phyloP scores from a whole-genome alignment of 2,797 vertebrate genomes.

The Distichodus sexfasciatus region DNA sequence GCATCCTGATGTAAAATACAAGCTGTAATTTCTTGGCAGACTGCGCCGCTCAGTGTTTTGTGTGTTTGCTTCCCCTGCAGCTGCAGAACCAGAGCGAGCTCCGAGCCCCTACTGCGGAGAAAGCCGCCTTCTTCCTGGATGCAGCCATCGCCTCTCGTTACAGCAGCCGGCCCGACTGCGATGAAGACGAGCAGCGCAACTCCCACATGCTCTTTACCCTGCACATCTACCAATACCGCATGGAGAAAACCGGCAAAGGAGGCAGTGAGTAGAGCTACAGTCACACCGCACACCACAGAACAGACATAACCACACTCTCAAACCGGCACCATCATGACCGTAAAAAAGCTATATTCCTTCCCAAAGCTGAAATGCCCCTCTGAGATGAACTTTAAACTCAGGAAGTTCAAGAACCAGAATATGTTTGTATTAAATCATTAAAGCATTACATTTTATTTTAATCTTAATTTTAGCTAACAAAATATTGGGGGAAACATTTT shows the following conservation, averaged over 20 bases:
- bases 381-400: too few relatives aligned
- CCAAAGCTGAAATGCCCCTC: too few relatives aligned
- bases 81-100: slow-evolving; percentile 98
- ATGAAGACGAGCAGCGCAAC: slow-evolving; percentile 90
- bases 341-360: too few relatives aligned
- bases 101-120: slow-evolving; percentile 90
- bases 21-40: too few relatives aligned
- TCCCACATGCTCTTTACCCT: slow-evolving; percentile 98
- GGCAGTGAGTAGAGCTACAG: slow-evolving; percentile 82
- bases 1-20: too few relatives aligned
- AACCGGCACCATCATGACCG: not conserved
- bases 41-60: not conserved
- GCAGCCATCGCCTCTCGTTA: slow-evolving; percentile 90
- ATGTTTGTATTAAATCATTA: too few relatives aligned
- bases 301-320: not conserved
- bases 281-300: not conserved
- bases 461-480: too few relatives aligned
- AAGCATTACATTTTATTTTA: too few relatives aligned
- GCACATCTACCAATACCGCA: slow-evolving; percentile 98
- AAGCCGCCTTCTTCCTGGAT: slow-evolving; percentile 93
- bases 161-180: slow-evolving; percentile 80
- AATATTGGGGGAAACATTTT: too few relatives aligned
- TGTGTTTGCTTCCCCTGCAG: slow-evolving; percentile 60
- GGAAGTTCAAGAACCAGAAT: too few relatives aligned
- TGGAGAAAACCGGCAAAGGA: slow-evolving; percentile 96